Base-by-base conservation (phyloP, 2,888 invertebrate species). In the Mechanitis mazaeus region DNA sequence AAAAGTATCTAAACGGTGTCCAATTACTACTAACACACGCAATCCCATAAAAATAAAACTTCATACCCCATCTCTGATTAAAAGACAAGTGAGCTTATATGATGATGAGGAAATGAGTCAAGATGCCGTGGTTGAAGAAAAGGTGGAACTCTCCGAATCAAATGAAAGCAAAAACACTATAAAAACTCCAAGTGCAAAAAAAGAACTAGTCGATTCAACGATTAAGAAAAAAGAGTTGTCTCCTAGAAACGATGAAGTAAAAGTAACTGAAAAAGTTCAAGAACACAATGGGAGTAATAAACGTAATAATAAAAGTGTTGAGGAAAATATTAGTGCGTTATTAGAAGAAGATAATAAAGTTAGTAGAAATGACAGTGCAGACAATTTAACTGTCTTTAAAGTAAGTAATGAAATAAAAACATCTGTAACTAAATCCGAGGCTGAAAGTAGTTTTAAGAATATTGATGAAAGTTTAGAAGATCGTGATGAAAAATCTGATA, bases 11-110 rank as follows among this genome's bases (percentile, higher is more conserved):
- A 85, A 81, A 68, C 71, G 85, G 47, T 85, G 84, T 67, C 87
- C 85, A 12, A 85, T 84, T 60, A 85, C 83, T 3, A 79, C 84
- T 1, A 83, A 81, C 64, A 79, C 85, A 1, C 78, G 87, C 9
- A 81, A 85, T 56, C 89, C 87, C 4, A 90, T 88, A 54, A 88
- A 87, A 70, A 89, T 88, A 38, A 86, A 84, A 70, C 74, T 89
- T 35, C 78, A 84, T 69, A 78, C 84, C 63, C 89, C 91, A 59
- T 88, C 92, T 5, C 81, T 91, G 70, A 90, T 91, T 71, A 90
- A 86, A 74, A 85, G 91, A 71, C 87, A 84, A 72, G 84, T 91
- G 73, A 82, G 83, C 70, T 81, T 91, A 69, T 92, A 92, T 68
- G 92, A 92, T 70, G 92, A 64, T 28, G 68, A 67, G 35, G 71